phyloP scores from a whole-genome alignment of 1,140 invertebrate genomes.

The Apocrypta bakeri region DNA sequence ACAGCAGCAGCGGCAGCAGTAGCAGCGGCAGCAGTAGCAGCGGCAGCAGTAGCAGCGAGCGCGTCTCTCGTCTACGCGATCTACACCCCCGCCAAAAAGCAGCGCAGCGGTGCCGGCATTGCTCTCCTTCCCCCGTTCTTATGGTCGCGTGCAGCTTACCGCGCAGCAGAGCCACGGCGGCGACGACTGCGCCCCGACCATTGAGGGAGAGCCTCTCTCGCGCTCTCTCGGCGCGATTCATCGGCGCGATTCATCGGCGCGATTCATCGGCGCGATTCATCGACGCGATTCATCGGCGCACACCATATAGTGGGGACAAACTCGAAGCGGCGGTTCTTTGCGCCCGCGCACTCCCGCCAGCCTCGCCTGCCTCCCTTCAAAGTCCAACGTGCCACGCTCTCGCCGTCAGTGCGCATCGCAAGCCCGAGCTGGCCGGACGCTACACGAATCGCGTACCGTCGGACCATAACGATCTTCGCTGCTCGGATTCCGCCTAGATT shows the following conservation, averaged over 20 bases:
- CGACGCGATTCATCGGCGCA: too few relatives aligned
- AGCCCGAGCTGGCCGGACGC: constrained; percentile 61
- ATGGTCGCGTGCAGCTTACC: not conserved
- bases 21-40: not conserved
- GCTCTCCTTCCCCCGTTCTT: not conserved
- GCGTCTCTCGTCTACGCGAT: not conserved
- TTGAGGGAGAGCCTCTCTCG: not conserved
- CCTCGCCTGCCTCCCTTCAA: constrained; percentile 34
- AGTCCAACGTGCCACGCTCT: constrained; percentile 39
- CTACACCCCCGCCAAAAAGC: not conserved
- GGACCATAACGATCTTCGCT: not conserved
- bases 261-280: constrained; percentile 53
- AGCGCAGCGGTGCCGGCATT: not conserved
- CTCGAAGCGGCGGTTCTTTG: constrained; percentile 23
- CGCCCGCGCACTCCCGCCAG: constrained; percentile 42
- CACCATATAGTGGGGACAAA: constrained; percentile 40
- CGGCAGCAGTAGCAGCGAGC: not conserved
- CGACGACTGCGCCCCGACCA: constrained; percentile 5
- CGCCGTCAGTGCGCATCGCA: constrained; percentile 67
- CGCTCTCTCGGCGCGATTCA: constrained; percentile 37
- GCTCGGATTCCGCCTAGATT: too few relatives aligned
- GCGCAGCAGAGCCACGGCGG: too few relatives aligned
- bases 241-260: constrained; percentile 23
- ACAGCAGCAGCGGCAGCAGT: too few relatives aligned
- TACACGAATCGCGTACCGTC: constrained; percentile 13